Base-by-base conservation (phyloP, 2,888 invertebrate species). In the Seladonia tumulorum region DNA sequence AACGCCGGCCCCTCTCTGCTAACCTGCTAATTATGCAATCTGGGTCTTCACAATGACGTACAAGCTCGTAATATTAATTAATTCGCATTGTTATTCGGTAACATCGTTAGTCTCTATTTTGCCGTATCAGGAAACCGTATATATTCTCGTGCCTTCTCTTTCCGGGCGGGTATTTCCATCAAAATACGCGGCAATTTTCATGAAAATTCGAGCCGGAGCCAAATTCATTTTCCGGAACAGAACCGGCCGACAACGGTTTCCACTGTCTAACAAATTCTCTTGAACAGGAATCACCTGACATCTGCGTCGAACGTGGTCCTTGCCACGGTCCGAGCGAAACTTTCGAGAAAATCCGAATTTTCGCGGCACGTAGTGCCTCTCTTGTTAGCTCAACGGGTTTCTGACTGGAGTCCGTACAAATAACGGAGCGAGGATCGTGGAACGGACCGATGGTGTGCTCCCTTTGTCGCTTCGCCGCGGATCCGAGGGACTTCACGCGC, bases 401-500 rank as follows among this genome's bases (percentile, higher is more conserved):
- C 68, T 18, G 68, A 10, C 39, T 10, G 29, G 29, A 29, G 66
- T 25, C 60, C 60, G 66, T 66, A 35, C 66, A 66, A 66, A 66
- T 66, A 66, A 66, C 35, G 35, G 35, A 1, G 35, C 53, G 68
- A 42, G 10, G 22, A 25, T 16, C 22, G n/a, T 22, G 39, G 68
- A 39, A 68, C 10, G 39, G 68, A 35, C 39, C 39, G 39, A 35
- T 18, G 68, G 22, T 16, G 18, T 5, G 29, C 42, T 25, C 85
- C 75, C 75, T 89, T 89, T 89, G 89, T 89, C 86, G 75, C 76
- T 29, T 73, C 76, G 73, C 74, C 82, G 76, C 84, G 79, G 81
- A 78, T 81, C 76, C 84, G 25, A 79, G 87, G 83, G 84, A 82
- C 88, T 88, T 88, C 85, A 90, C 89, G 90, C 88, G 83, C 63